Evolutionary conservation across 2,888 invertebrate genomes (phyloP), one percentile per base, ranked within the genome.

Genomic region (Strigamia transsilvanica): DNA sequence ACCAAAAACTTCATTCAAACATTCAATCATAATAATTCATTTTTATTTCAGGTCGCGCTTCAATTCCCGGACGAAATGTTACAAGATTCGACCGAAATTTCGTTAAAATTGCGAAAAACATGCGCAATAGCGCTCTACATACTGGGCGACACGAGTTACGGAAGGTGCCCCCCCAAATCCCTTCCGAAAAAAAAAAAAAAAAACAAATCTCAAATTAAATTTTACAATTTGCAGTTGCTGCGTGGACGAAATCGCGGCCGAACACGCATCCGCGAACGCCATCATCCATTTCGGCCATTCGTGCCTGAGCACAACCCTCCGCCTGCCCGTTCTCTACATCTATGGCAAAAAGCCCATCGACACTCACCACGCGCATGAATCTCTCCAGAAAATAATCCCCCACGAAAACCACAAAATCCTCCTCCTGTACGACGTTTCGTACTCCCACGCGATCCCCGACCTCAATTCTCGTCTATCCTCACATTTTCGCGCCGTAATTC

Each of bases 241-340:
- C 87, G 92, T 95, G 2, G 96, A 97, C 88, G 94, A 94, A 86
- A 92, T 97, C 42, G 94, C 97, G 1, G 96, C 97, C 0, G 92
- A 94, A 87, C 98, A 98, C 88, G 92, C 95, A 7, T 90, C 92
- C 82, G 93, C 94, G 0, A 94, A 98, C 88, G 93, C 93, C 41
- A 89, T 98, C 2, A 91, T 99, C 82, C 98, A 99, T 88, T 98
- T 94, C 88, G 98, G 98, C 0, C 93, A 93, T 86, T 92, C 94
- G 0, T 99, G 99, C 88, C 92, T 95, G 84, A 94, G 95, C 41
- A 91, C 91, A 85, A 92, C 93, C 15, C 90, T 89, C 0, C 91
- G 93, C 81, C 90, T 97, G 82, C 95, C 96, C 0, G 93, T 94
- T 5, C 90, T 93, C 81, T 93, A 34, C 34, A 34, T 34, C 3